Base-by-base conservation (phyloP, 2,888 invertebrate genomes). In the Petrolisthes cinctipes region DNA sequence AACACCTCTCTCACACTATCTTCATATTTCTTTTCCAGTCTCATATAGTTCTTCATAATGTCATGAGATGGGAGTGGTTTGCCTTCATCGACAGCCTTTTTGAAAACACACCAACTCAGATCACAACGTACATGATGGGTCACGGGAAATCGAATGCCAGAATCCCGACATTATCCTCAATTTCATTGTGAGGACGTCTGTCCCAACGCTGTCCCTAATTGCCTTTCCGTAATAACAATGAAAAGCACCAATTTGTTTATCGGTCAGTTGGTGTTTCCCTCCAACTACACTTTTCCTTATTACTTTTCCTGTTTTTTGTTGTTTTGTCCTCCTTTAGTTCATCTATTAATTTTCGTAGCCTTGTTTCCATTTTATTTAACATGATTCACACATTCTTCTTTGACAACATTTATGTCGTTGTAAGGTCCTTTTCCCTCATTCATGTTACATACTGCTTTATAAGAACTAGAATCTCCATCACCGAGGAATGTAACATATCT, bases 361-460 rank as follows among this genome's bases (percentile, higher is more conserved):
- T 37, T 51, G 83, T 78, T 53, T 51, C 78, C 61, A 84, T 23
- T 84, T 78, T 75, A 56, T 84, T 84, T n/a, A 9, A 78, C 84
- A 51, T 84, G 84, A 17, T 84, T 81, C 57, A 81, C 53, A 54
- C 82, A 82, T 6, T 66, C 61, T 51, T 57, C 4, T 61, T 81
- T 81, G 20, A 11, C 61, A 6, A 81, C 81, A 57, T 81, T 5
- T 6, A 61, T 81, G 57, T 81, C 20, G 9, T 81, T 4, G 81
- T 81, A 81, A 11, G 81, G 57, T 56, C 81, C 81, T 57, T 81
- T 81, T 23, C 81, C 81, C 23, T 81, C 61, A 61, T 81, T 81
- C 81, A 81, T 61, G 81, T n/a, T 23, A 9, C 5, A 5, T 6
- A 81, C 81, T 57, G 81, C 57, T 23, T 81, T 81, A 61, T 81